Base-by-base conservation (phyloP, 2,113 vertebrate genomes). In the Ailuropoda melanoleuca region DNA sequence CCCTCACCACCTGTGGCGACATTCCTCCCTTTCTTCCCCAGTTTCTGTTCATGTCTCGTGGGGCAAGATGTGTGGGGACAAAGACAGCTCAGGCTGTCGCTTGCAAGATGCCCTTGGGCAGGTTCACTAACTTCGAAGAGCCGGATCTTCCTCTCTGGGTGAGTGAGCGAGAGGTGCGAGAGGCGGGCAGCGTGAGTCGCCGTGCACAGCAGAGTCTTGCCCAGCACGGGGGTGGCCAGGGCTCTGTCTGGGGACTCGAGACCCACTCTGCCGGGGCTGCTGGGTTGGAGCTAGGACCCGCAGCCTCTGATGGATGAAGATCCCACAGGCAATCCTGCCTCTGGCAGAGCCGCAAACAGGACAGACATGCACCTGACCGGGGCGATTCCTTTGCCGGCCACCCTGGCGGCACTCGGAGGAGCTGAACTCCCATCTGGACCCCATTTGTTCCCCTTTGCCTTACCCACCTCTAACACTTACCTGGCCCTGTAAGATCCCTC, bases 321-420 rank as follows among this genome's bases (percentile, higher is more conserved):
- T 50, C 29, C n/a, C 29, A 43, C 50, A 50, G 26, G 46, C 34
- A 55, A 23, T 19, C 53, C 55, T n/a, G 29, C 23, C 56, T 95
- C 72, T 21, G 8, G 70, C 3, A 72, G 56, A 9, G 56, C 62
- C 46, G 14, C 23, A 48, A 31, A 75, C 18, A 34, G 75, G n/a
- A 46, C 37, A 62, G 14, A 26, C 4, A 29, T 3, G 62, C 34
- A 68, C 18, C 56, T 11, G 82, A 48, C 15, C 3, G n/a, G 24
- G 43, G 56, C 12, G 13, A 8, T 29, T 64, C 56, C 85, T 80
- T 92, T 10, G 1, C 46, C 10, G 8, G 19, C 19, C 66, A 50
- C 53, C 75, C 19, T 1, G 1, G 6, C 1, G 1, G 6, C 1
- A 0, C 15, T 78, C 39, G 0, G 19, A 13, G n/a, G 11, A 80